These are phyloP conservation scores for Tympanuchus pallidicinctus DNA, from an alignment of 2,113 vertebrate genomes.

Conservation along the genomic window DNA sequence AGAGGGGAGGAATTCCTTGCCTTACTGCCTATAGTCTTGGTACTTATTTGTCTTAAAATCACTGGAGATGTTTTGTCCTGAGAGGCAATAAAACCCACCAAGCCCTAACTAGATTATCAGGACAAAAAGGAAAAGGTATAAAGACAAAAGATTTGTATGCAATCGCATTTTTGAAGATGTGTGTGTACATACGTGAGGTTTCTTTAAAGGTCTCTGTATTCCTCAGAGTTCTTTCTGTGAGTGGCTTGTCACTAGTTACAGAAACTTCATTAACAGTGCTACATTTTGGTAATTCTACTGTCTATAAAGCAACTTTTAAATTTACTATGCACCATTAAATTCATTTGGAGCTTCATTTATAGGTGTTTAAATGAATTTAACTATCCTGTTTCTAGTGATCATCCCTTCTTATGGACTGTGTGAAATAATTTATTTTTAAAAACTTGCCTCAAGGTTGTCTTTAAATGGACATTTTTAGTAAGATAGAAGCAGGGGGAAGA, in stretches of 20 bases:
- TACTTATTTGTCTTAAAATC: not conserved
- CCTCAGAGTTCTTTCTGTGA: not conserved
- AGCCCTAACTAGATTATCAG: not conserved
- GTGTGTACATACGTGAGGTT: not conserved
- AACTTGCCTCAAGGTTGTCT: slow-evolving; percentile 54
- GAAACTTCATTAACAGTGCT: slow-evolving; percentile 27
- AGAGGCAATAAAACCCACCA: not conserved
- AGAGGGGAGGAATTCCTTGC: not conserved
- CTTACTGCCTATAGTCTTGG: not conserved
- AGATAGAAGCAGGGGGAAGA: slow-evolving; percentile 40
- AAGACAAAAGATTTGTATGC: not conserved
- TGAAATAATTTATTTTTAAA: slow-evolving; percentile 39
- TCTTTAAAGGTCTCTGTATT: not conserved
- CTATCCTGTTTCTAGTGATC: not conserved
- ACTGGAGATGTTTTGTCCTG: not conserved
- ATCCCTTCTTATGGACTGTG: not conserved
- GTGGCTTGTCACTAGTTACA: not conserved
- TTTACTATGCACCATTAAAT: slow-evolving; percentile 56
- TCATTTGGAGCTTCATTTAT: slow-evolving; percentile 53
- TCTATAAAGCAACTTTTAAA: slow-evolving; percentile 66
- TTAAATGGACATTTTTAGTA: slow-evolving; percentile 55
- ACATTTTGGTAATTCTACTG: slow-evolving; percentile 37
- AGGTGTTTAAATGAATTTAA: slow-evolving; percentile 72
- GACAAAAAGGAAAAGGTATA: not conserved
- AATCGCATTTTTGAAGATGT: not conserved